Evolutionary conservation across 2,797 vertebrate species (phyloP), one percentile per base, ranked within the genome.

Genomic region (Notolepis coatsorum): DNA sequence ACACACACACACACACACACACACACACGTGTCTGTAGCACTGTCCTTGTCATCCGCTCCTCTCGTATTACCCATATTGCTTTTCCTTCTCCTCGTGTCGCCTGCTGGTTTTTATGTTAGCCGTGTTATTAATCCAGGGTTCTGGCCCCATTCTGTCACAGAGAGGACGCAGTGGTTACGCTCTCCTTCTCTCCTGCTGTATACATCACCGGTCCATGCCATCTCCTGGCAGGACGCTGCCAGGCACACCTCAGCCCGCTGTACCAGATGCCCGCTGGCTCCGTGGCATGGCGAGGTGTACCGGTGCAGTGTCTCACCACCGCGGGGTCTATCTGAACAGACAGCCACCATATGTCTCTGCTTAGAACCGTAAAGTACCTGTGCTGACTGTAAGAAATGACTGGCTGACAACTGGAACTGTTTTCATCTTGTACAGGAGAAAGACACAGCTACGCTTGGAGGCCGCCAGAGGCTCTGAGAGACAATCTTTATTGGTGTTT

Each of bases 121-220:
- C 66, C 54, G 4, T 28, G 31, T 86, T 85, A 88, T 88, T 84
- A 85, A 84, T 82, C 41, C 57, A 78, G 18, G 56, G 68, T 71
- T 55, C 17, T 86, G 85, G 77, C 82, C 83, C 86, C 81, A 82
- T 88, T 92, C 88, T 77, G 64, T 86, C 85, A 89, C 59, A 50
- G 71, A 53, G 67, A 53, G 41, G 61, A 43, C 68, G 39, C 61
- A 55, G 33, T 55, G 47, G 24, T 38, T 4, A 27, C 41, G 55
- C 46, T 61, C 65, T 71, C 56, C 68, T 69, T 30, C 43, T 23
- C 38, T 3, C 1, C 59, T 42, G 2, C 50, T 30, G 55, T n/a
- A 42, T 57, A 17, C 33, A 48, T 63, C 62, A 24, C 39, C 1
- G n/a, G n/a, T n/a, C 57, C 30, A 56, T 50, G 18, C 61, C 33